These are phyloP conservation scores for Chloebia gouldiae DNA, from an alignment of 2,113 vertebrate species.

Conservation along the genomic window DNA sequence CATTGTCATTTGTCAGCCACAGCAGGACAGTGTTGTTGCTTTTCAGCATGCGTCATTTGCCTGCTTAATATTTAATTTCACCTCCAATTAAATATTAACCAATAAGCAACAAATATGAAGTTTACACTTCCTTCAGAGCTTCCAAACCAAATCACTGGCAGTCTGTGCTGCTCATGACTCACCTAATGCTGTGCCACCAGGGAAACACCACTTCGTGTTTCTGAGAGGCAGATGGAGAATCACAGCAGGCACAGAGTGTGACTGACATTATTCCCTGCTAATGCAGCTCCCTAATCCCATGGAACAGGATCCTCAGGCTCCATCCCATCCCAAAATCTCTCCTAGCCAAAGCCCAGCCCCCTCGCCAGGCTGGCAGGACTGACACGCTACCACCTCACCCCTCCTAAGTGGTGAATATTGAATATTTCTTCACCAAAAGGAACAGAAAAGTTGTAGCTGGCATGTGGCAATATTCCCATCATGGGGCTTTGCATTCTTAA, in stretches of 20 bases:
- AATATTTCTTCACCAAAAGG: background rate
- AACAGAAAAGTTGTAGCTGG: background rate
- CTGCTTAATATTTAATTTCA: slow-evolving; percentile 48
- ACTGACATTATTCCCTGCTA: background rate
- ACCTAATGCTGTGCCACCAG: background rate
- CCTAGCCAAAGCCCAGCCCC: background rate
- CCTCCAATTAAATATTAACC: slow-evolving; percentile 49
- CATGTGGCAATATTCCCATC: background rate
- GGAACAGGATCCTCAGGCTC: background rate
- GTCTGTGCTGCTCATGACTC: background rate
- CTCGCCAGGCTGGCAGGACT: background rate
- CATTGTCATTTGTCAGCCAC: background rate
- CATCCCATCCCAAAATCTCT: background rate
- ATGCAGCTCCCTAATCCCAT: background rate
- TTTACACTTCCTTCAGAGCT: background rate
- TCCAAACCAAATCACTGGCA: background rate
- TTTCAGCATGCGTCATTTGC: slow-evolving; percentile 11
- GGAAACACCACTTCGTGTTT: background rate
- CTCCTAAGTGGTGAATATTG: accelerated
- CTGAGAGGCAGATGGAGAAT: background rate
- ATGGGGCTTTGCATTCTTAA: background rate
- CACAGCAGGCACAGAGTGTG: background rate
- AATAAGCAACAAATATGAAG: background rate
- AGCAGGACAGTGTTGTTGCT: background rate
- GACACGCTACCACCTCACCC: background rate